Conservation (phyloP, 2,113 vertebrate genomes). For the Collichthys lucidus region DNA sequence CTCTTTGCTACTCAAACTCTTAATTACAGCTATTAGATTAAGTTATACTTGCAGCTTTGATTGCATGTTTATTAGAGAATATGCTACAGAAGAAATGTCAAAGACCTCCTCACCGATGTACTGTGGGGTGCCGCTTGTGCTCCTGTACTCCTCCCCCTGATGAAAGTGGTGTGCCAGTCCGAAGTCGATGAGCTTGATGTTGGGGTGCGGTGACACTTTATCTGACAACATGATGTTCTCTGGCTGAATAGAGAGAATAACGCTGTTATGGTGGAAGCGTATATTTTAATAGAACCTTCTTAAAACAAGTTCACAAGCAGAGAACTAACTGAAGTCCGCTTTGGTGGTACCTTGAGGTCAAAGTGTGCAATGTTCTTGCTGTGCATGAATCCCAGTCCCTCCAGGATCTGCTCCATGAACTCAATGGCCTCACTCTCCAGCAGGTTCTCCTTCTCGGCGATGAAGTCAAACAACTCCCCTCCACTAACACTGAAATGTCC, state of each 20-base stretch:
- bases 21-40: not conserved
- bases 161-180: constrained; percentile 83
- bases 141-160: constrained; percentile 79
- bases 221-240: constrained; percentile 88
- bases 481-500: constrained; percentile 74
- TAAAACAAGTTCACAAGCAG: not conserved
- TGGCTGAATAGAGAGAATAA: constrained; percentile 73
- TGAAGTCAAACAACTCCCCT: constrained; percentile 89
- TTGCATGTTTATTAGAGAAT: not conserved
- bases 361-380: constrained; percentile 81
- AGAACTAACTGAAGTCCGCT: not conserved
- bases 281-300: not conserved
- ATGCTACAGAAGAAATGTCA: not conserved
- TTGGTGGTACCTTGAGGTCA: constrained; percentile 80
- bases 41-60: not conserved
- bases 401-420: constrained; percentile 86
- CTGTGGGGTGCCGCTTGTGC: constrained; percentile 88
- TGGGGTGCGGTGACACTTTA: constrained; percentile 72
- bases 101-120: constrained; percentile 85
- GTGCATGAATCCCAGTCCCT: constrained; percentile 81
- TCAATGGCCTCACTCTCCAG: constrained; percentile 84
- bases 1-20: not conserved
- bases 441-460: constrained; percentile 86
- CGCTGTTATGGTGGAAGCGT: not conserved
- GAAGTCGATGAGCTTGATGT: constrained; percentile 87